Base-by-base conservation (phyloP, 2,797 vertebrate species). In the Holocentrus rufus region DNA sequence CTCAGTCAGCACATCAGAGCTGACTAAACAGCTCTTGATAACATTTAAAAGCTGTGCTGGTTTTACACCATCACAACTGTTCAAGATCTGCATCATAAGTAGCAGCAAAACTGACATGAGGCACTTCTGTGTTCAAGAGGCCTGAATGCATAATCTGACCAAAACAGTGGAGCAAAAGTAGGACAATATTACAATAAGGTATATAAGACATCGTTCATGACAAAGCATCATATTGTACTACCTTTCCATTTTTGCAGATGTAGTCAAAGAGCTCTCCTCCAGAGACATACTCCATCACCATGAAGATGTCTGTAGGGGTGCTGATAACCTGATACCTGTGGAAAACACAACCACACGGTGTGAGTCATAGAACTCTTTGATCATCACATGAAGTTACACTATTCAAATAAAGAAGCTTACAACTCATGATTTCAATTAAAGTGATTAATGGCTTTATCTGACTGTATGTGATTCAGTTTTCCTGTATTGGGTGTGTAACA, bases 171-270 rank as follows among this genome's bases (percentile, higher is more conserved):
- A 18, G 10, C 22, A 46, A 65, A 50, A 13, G 14, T 22, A 2
- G 31, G 1, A 54, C 27, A 67, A 59, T 18, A 27, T 22, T 22
- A 64, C 0, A 42, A 17, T 5, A 34, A 4, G 64, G 14, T 14
- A 25, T 52, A 52, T 4, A 46, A 79, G 9, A 30, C 17, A 39
- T 57, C 18, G 54, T 44, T 10, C 39, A 1, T n/a, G 23, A 14
- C 18, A 34, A 27, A 58, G 57, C n/a, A 36, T 56, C 4, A 9
- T 0, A 34, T 47, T 23, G 46, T 3, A 17, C 80, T 95, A 99
- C 97, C 96, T 97, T 98, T 93, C 98, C 98, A 90, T 99, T 99
- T 94, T 99, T 99, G 93, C 97, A 99, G 91, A 99, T 99, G 91
- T 99, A 99, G 93, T 99, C 98, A 82, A 99, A 99, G 59, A 99